A percentile compares a stretch with the other conserved stretches of the same genome.
Conservation (phyloP, 2,113 vertebrate species). For the Vulpes vulpes region DNA sequence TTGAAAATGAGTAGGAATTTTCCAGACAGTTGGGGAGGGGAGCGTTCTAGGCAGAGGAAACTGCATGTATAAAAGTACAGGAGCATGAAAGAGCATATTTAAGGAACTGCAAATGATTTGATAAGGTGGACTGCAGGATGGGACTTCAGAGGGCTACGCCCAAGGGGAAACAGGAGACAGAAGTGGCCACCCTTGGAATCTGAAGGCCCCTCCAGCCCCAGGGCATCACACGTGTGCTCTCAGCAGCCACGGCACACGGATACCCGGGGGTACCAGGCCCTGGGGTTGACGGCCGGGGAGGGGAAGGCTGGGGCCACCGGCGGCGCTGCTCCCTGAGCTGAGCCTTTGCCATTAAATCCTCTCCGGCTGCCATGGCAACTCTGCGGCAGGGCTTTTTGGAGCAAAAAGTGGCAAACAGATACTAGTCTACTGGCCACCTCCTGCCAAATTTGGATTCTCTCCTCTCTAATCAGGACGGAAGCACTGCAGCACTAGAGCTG, state of each 20-base stretch:
- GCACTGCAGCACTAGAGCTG: background rate
- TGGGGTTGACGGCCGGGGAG: background rate
- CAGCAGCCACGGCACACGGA: background rate
- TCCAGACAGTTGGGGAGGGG: conserved; percentile 66
- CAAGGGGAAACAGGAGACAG: background rate
- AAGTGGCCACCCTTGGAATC: background rate
- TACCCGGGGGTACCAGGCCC: background rate
- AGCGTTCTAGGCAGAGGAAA: conserved; percentile 43
- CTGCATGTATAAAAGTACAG: conserved; percentile 43
- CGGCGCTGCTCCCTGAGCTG: background rate
- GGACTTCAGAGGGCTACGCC: conserved; percentile 2
- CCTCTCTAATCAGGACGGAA: conserved; percentile 75
- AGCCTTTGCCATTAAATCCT: conserved; percentile 70
- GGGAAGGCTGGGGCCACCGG: background rate
- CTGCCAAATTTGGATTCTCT: conserved; percentile 75
- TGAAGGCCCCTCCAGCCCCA: background rate
- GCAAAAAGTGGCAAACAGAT: conserved; percentile 77
- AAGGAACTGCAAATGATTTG: conserved; percentile 56
- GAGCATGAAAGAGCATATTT: conserved; percentile 66
- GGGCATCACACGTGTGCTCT: background rate
- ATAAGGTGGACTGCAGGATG: background rate
- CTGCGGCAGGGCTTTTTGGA: conserved; percentile 71
- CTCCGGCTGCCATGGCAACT: conserved; percentile 83
- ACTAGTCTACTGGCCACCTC: conserved; percentile 68
- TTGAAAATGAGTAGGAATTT: conserved; percentile 58